phyloP scores from a whole-genome alignment of 2,797 vertebrate species.

The Poeciliopsis paucimaculata region DNA sequence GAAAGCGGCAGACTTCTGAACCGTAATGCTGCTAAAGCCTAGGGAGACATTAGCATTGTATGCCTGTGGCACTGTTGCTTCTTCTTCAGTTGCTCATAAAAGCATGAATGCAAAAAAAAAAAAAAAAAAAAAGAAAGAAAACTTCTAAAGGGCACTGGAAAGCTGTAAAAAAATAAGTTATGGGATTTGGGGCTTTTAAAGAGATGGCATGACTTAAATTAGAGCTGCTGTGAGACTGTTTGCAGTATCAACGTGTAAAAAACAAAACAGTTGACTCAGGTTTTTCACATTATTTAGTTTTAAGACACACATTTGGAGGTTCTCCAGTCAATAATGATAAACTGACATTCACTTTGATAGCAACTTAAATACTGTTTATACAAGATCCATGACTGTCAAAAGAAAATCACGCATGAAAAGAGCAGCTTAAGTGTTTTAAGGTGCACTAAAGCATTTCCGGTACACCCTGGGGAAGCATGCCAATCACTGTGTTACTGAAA shows the following conservation, averaged over 20 bases:
- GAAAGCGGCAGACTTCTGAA: slow-evolving; percentile 57
- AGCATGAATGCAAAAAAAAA: slow-evolving; percentile 43
- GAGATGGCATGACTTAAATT: slow-evolving; percentile 35
- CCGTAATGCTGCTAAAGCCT: slow-evolving; percentile 56
- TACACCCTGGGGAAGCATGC: slow-evolving; percentile 47
- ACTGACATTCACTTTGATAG: slow-evolving; percentile 6
- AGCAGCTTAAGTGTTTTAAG: slow-evolving; percentile 19
- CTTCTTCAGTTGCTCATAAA: slow-evolving; percentile 64
- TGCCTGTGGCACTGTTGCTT: slow-evolving; percentile 61
- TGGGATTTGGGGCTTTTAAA: slow-evolving; percentile 34
- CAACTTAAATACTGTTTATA: background rate
- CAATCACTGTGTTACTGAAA: slow-evolving; percentile 56
- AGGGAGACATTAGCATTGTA: slow-evolving; percentile 64
- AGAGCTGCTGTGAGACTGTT: slow-evolving; percentile 16
- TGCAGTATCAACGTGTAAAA: background rate
- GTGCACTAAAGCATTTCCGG: slow-evolving; percentile 33
- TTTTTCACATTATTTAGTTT: slow-evolving; percentile 25
- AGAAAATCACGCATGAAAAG: background rate
- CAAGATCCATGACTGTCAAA: background rate
- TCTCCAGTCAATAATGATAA: slow-evolving; percentile 7
- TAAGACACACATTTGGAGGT: background rate
- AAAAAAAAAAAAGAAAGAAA: slow-evolving; percentile 47
- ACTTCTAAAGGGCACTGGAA: slow-evolving; percentile 45
- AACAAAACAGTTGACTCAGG: background rate
- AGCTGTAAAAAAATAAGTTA: slow-evolving; percentile 43